These are phyloP conservation scores for Stichodactyla mertensii DNA, from an alignment of 64 coral and sea anemone species.

Conservation along the genomic window DNA sequence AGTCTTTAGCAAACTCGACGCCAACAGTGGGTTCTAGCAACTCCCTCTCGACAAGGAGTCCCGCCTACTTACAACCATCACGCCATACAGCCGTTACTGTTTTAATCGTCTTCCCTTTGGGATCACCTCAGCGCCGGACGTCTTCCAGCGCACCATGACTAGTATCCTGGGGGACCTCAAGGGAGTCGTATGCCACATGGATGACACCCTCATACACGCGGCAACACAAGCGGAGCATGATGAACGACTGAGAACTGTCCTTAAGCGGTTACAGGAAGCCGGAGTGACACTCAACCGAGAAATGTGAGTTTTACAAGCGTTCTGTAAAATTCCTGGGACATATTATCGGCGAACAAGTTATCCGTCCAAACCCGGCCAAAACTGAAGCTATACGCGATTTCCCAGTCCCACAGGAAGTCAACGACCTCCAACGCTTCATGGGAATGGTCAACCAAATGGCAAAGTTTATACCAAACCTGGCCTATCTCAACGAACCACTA, in stretches of 20 bases:
- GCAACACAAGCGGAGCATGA: not conserved
- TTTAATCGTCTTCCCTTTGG: not conserved
- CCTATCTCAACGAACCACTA: slow-evolving; percentile 31
- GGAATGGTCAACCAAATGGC: slow-evolving; percentile 45
- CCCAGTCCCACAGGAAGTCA: slow-evolving; percentile 31
- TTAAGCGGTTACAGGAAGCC: not conserved
- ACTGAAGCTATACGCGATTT: slow-evolving; percentile 27
- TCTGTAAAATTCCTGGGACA: slow-evolving; percentile 56
- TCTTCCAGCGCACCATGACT: not conserved
- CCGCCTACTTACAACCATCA: not conserved
- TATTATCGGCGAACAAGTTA: slow-evolving; percentile 16
- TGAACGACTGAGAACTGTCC: not conserved
- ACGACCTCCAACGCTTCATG: slow-evolving; percentile 55
- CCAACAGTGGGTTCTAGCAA: no score
- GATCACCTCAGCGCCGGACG: not conserved
- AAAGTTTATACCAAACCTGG: slow-evolving; percentile 42
- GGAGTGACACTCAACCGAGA: not conserved
- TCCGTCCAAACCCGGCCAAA: slow-evolving; percentile 14
- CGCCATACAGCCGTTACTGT: not conserved
- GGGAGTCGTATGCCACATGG: not conserved
- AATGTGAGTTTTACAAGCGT: slow-evolving; percentile 25
- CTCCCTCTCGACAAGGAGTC: no score
- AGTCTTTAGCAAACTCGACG: no score
- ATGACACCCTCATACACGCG: not conserved
- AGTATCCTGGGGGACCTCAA: not conserved